Conservation (phyloP, 2,113 vertebrate genomes). For the Rostratula benghalensis region DNA sequence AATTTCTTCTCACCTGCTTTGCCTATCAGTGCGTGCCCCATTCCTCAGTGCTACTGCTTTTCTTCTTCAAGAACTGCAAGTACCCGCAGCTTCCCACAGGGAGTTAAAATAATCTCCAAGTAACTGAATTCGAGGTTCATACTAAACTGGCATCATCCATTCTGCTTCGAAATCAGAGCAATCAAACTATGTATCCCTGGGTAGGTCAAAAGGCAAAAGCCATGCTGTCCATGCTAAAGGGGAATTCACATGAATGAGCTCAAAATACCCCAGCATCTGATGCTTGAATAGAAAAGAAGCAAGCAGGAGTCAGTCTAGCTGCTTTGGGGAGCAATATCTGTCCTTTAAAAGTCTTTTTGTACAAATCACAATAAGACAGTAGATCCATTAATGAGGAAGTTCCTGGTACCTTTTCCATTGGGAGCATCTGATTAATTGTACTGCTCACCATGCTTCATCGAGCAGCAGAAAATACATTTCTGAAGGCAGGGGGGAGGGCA, state of each 20-base stretch:
- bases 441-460: not conserved
- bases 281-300: not conserved
- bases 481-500: not conserved
- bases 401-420: not conserved
- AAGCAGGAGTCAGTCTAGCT: not conserved
- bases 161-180: not conserved
- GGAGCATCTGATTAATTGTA: not conserved
- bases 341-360: not conserved
- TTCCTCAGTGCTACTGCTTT: not conserved
- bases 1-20: not conserved
- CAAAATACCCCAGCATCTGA: not conserved
- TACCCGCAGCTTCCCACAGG: not conserved
- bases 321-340: not conserved
- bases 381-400: not conserved
- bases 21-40: not conserved
- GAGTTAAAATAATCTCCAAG: not conserved
- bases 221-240: not conserved
- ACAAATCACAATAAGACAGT: not conserved
- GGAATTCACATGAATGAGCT: constrained; percentile 1
- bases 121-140: not conserved
- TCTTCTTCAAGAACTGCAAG: not conserved
- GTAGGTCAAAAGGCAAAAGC: not conserved
- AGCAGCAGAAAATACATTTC: not conserved
- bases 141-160: not conserved
- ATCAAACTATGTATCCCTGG: not conserved